Percentiles rank a stretch among this genome's conserved stretches.
Evolutionary conservation across 2,888 invertebrate species (phyloP).

Genomic region (Cantharis lateralis): DNA sequence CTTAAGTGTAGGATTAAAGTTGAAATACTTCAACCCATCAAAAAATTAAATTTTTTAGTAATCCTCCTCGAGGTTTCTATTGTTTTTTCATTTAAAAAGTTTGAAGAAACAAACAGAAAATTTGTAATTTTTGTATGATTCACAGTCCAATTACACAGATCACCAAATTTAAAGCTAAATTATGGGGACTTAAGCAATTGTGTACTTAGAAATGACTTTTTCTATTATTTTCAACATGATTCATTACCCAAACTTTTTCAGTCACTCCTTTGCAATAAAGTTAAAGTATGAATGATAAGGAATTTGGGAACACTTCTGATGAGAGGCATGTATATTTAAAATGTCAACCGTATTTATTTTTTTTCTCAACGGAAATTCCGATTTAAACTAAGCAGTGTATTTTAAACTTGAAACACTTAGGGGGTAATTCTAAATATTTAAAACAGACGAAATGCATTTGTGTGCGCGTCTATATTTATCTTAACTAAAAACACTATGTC

Average conservation of each 20-base stretch:
- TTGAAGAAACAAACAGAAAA: neutral
- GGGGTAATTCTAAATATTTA: conserved; percentile 42
- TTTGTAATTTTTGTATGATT: neutral
- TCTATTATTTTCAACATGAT: neutral
- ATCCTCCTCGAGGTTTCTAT: neutral
- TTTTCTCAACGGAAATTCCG: conserved; percentile 24
- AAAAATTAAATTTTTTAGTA: neutral
- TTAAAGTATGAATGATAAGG: neutral
- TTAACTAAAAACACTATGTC: conserved; percentile 22
- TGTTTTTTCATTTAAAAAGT: neutral
- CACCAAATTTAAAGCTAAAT: neutral
- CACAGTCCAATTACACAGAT: neutral
- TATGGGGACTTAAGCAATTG: neutral
- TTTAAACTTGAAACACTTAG: conserved; percentile 37
- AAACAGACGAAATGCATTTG: conserved; percentile 41
- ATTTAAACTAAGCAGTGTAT: conserved; percentile 21
- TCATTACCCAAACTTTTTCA: neutral
- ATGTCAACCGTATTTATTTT: conserved; percentile 7
- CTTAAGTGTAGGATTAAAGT: neutral
- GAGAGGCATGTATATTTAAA: conserved; percentile 7
- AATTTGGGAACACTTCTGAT: neutral
- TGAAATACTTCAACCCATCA: neutral
- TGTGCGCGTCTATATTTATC: conserved; percentile 41
- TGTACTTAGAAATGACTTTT: neutral
- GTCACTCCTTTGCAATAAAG: neutral